Conservation (phyloP, 2,113 vertebrate species). For the Lota lota region DNA sequence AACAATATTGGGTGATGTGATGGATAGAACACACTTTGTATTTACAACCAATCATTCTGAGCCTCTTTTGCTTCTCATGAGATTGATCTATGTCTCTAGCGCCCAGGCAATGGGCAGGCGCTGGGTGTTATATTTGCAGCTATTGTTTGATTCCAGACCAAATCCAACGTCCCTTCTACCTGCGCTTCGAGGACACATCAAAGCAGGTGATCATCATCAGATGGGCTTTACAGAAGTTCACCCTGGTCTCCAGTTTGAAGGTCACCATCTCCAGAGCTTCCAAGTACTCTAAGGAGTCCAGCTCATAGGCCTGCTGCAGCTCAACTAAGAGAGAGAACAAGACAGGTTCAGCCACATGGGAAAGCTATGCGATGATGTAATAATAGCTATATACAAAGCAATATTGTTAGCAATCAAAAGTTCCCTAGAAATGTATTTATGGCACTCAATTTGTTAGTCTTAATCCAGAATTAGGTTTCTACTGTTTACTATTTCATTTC, state of each 20-base stretch:
- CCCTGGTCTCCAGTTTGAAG: conserved; percentile 89
- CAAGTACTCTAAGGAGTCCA: conserved; percentile 94
- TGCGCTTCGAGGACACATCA: conserved; percentile 87
- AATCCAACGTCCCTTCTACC: conserved; percentile 64
- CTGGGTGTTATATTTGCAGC: not conserved
- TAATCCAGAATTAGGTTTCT: no score
- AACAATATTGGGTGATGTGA: conserved; percentile 40
- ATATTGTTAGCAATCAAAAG: no score
- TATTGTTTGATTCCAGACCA: conserved; percentile 4
- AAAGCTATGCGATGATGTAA: not conserved
- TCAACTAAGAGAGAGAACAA: conserved; percentile 77
- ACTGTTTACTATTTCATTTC: no score
- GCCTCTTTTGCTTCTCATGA: conserved; percentile 20
- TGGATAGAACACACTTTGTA: conserved; percentile 43
- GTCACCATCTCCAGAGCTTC: conserved; percentile 93
- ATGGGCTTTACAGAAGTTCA: conserved; percentile 98
- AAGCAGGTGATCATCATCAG: conserved; percentile 99
- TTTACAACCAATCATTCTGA: conserved; percentile 40
- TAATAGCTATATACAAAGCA: no score
- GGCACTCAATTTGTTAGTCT: no score
- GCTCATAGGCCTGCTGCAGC: conserved; percentile 87
- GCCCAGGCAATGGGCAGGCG: no score
- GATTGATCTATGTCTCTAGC: not conserved
- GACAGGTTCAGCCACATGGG: not conserved
- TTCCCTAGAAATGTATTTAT: no score